Conservation (phyloP, 2,888 invertebrate species). For the Nephrotoma guestfalica region DNA sequence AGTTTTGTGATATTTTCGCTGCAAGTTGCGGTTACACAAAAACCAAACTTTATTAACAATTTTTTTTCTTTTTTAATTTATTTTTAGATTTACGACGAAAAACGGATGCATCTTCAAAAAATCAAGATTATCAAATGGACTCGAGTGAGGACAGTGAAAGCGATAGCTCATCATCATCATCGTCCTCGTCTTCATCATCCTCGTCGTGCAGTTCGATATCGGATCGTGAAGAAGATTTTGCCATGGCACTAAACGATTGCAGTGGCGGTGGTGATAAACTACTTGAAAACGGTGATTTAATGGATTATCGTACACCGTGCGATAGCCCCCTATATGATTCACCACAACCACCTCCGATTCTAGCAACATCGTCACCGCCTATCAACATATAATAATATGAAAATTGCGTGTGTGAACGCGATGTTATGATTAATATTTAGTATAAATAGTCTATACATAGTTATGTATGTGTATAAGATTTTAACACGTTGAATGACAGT, state of each 20-base stretch:
- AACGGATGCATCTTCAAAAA: constrained; percentile 22
- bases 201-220: background rate
- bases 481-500: background rate
- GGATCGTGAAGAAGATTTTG: background rate
- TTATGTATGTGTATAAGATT: background rate
- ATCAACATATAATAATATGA: background rate
- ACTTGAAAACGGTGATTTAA: background rate
- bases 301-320: background rate
- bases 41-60: background rate
- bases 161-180: constrained; percentile 29
- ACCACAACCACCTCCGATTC: background rate
- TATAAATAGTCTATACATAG: background rate
- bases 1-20: background rate
- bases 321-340: background rate
- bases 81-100: constrained; percentile 25
- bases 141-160: constrained; percentile 38
- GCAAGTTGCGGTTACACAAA: background rate
- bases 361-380: background rate
- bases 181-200: background rate
- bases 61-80: constrained; percentile 9
- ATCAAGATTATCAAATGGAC: constrained; percentile 22
- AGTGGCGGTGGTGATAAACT: background rate
- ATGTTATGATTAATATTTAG: background rate
- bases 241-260: background rate
- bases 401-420: background rate